Evolutionary conservation across 2,888 invertebrate genomes (phyloP), one percentile per base, ranked within the genome.

Genomic region (Hyposoter didymator): DNA sequence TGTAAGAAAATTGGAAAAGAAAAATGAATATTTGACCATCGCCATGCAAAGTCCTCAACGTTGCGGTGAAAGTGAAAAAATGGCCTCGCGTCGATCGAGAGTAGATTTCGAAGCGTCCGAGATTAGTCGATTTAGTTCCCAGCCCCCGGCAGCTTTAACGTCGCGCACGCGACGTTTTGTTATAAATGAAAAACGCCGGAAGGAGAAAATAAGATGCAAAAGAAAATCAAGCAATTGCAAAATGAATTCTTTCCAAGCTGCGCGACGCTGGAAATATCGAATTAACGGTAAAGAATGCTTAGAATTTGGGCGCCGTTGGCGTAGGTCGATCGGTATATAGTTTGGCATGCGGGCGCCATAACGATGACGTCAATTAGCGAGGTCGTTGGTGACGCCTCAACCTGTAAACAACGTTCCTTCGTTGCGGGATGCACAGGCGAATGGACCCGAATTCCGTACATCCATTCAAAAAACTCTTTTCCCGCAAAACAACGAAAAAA

Each of bases 41-140:
- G 28, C 28, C 28, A 69, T 69, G 12, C 22, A 52, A 52, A 19
- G 52, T 59, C 66, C 66, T 39, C 32, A 67, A 49, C 52, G 49
- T 39, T 72, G 81, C 82, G 86, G 87, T 88, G 88, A 88, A 88
- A 88, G 88, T 88, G 5, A 67, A 78, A 76, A 70, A 45, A 73
- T 39, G 14, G 22, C 52, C 35, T 28, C 79, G 81, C 79, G 81
- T 1, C 14, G 14, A 28, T 59, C 28, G 14, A 22, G 59, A 59
- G 59, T 28, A 59, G 12, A 10, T 59, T 59, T 12, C 14, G 12
- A 59, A 14, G 28, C 14, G 28, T 28, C 28, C 28, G 28, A 59
- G 22, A 59, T 28, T 14, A 14, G 28, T 59, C 28, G 59, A 59
- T 59, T 59, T 5, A 22, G 28, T 28, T 19, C 28, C 28, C 28